Conservation (phyloP, 2,888 invertebrate species). For the Cartodere bifasciata region DNA sequence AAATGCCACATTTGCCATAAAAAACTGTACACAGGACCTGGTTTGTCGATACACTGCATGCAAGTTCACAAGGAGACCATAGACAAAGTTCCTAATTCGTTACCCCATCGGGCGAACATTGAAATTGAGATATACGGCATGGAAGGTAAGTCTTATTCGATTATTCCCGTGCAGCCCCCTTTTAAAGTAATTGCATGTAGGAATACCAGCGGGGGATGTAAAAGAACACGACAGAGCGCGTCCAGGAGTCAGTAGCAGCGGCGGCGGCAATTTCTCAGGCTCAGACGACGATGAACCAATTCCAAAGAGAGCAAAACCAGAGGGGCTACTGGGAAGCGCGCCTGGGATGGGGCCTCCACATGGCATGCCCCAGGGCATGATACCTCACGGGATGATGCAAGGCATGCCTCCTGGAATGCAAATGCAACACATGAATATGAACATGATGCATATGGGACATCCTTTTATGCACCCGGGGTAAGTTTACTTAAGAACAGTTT, state of each 20-base stretch:
- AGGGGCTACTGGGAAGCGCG: slow-evolving; percentile 51
- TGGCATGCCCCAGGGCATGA: slow-evolving; percentile 55
- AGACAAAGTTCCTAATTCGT: slow-evolving; percentile 97
- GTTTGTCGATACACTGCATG: slow-evolving; percentile 98
- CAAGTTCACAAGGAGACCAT: slow-evolving; percentile 99
- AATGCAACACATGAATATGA: slow-evolving; percentile 48
- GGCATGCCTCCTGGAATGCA: slow-evolving; percentile 46
- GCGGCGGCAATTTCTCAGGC: slow-evolving; percentile 41
- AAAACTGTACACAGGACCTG: slow-evolving; percentile 96
- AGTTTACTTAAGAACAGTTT: slow-evolving; percentile 14
- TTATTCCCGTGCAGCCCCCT: background rate
- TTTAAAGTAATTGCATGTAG: slow-evolving; percentile 17
- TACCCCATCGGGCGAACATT: slow-evolving; percentile 94
- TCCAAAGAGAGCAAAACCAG: slow-evolving; percentile 60
- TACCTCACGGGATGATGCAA: slow-evolving; percentile 41
- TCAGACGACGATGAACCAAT: slow-evolving; percentile 75
- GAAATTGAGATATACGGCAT: slow-evolving; percentile 99
- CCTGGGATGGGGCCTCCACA: slow-evolving; percentile 48
- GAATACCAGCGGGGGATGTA: slow-evolving; percentile 86
- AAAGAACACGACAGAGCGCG: slow-evolving; percentile 89
- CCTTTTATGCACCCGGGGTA: slow-evolving; percentile 60
- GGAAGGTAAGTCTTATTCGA: slow-evolving; percentile 58
- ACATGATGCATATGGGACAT: slow-evolving; percentile 61
- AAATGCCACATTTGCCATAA: slow-evolving; percentile 99
- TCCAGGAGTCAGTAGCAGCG: slow-evolving; percentile 36